These are phyloP conservation scores for Brachionus rubens DNA, from an alignment of 1,140 invertebrate genomes.

Conservation along the genomic window DNA sequence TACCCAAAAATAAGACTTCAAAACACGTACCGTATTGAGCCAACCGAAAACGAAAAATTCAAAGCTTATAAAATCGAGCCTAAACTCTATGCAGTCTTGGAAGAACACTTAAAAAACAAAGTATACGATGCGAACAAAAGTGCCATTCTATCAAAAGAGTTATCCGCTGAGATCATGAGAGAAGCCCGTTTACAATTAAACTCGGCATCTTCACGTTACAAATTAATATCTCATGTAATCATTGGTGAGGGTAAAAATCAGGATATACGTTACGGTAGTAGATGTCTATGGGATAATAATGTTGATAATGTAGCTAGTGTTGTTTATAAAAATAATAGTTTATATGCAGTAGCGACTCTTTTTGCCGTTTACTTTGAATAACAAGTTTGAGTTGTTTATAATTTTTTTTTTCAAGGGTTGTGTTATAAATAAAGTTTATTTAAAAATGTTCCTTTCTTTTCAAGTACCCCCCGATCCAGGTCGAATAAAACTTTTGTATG, in stretches of 20 bases:
- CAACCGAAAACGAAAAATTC: constrained; percentile 48
- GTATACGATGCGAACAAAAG: constrained; percentile 48
- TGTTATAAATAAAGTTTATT: no score
- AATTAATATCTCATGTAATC: constrained; percentile 52
- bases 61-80: constrained; percentile 48
- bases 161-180: constrained; percentile 49
- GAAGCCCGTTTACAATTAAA: constrained; percentile 52
- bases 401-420: no score
- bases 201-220: constrained; percentile 52
- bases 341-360: constrained; percentile 54
- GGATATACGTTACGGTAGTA: constrained; percentile 51
- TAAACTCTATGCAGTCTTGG: constrained; percentile 49
- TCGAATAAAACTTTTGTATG: no score
- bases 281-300: constrained; percentile 53
- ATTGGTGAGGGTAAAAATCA: constrained; percentile 52
- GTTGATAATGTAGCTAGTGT: constrained; percentile 52
- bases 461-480: no score
- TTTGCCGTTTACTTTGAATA: constrained; percentile 55
- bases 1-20: constrained; percentile 46
- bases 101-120: constrained; percentile 47
- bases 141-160: background rate
- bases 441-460: no score
- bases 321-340: constrained; percentile 50
- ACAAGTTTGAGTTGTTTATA: no score
- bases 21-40: constrained; percentile 50